These are phyloP conservation scores for Zeugodacus cucurbitae DNA, from an alignment of 1,140 invertebrate genomes.

Conservation along the genomic window DNA sequence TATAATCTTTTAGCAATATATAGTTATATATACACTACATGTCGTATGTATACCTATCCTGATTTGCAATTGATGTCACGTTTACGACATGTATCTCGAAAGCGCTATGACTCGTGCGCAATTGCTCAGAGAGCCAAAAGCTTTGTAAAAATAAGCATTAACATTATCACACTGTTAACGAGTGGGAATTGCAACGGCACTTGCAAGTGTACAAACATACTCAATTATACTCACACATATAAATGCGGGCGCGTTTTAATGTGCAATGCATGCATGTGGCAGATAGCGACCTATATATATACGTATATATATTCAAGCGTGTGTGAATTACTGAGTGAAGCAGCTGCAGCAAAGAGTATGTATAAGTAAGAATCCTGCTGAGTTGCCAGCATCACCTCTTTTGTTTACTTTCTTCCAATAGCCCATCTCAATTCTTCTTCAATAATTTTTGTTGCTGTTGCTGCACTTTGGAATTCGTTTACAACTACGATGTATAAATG, in stretches of 20 bases:
- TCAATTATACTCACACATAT: background rate
- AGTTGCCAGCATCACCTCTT: background rate
- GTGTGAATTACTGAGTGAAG: background rate
- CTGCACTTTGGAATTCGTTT: background rate
- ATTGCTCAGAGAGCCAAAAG: background rate
- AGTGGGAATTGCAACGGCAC: background rate
- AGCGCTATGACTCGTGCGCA: background rate
- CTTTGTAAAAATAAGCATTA: background rate
- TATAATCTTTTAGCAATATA: no score
- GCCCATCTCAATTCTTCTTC: background rate
- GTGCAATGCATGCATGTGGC: background rate
- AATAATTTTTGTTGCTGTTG: background rate
- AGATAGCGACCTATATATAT: background rate
- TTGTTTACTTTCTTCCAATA: background rate
- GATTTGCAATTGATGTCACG: background rate
- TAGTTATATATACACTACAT: no score
- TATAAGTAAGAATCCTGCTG: background rate
- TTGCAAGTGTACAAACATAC: background rate
- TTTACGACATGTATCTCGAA: background rate
- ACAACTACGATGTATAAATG: background rate
- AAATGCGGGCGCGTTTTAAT: background rate
- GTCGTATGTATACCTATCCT: no score
- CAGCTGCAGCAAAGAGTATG: background rate
- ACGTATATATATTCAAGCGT: background rate
- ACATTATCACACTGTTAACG: background rate